A percentile compares a stretch with the other conserved stretches of the same genome.
phyloP scores from a whole-genome alignment of 2,113 vertebrate species.

The Nerophis ophidion region DNA sequence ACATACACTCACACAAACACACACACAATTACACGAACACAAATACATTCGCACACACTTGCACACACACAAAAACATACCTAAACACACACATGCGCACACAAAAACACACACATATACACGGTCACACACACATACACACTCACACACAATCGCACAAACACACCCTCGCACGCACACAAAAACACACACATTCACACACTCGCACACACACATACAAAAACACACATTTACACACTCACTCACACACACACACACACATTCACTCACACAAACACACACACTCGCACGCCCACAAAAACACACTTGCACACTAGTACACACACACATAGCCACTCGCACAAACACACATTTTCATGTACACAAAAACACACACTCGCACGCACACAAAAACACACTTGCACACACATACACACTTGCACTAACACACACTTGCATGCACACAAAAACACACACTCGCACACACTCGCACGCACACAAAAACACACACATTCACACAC shows the following conservation, averaged over 20 bases:
- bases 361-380: too few species aligned
- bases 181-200: constrained; percentile 15
- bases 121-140: constrained; percentile 21
- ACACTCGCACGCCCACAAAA: background rate
- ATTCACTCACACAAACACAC: constrained; percentile 17
- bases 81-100: too few species aligned
- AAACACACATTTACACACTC: too few species aligned
- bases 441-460: constrained; percentile 14
- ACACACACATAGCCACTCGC: constrained; percentile 19
- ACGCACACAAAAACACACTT: too few species aligned
- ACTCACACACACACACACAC: constrained; percentile 10
- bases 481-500: background rate
- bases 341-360: constrained; percentile 40
- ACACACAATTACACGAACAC: constrained; percentile 5
- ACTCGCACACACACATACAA: constrained; percentile 23
- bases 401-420: constrained; percentile 5
- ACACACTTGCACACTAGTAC: constrained; percentile 1
- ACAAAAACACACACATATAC: background rate
- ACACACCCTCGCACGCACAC: background rate
- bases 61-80: constrained; percentile 27
- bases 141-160: constrained; percentile 10
- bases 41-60: constrained; percentile 20
- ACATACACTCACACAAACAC: too few species aligned
- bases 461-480: too few species aligned
- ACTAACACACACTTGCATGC: constrained; percentile 11